Conservation (phyloP, 2,888 invertebrate genomes). For the Panorpa germanica region DNA sequence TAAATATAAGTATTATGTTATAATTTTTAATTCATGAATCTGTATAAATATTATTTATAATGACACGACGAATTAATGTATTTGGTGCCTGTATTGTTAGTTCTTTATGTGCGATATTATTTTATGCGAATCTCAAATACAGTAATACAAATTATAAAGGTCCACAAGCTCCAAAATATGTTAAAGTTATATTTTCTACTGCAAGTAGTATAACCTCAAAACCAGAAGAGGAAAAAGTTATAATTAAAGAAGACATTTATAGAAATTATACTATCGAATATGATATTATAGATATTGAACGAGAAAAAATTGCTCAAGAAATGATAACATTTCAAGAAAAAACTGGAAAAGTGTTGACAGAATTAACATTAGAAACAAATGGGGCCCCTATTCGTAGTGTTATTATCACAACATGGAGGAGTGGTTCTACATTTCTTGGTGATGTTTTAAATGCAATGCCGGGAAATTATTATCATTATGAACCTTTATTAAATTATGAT, state of each 20-base stretch:
- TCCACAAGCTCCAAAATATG: too few relatives aligned
- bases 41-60: conserved; percentile 12
- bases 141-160: too few relatives aligned
- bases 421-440: conserved; percentile 78
- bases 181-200: too few relatives aligned
- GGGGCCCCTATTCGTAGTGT: conserved; percentile 58
- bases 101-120: conserved; percentile 23
- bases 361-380: conserved; percentile 46
- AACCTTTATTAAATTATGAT: conserved; percentile 67
- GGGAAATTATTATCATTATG: conserved; percentile 78
- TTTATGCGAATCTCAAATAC: conserved; percentile 23
- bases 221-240: not conserved
- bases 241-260: too few relatives aligned
- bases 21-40: not conserved
- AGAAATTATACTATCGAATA: conserved; percentile 30
- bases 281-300: conserved; percentile 36
- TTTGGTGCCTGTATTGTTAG: conserved; percentile 25
- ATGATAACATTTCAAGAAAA: conserved; percentile 41
- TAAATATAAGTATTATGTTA: too few relatives aligned
- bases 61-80: conserved; percentile 24
- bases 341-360: conserved; percentile 30
- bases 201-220: too few relatives aligned
- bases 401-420: conserved; percentile 77
- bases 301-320: conserved; percentile 30
- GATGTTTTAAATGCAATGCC: conserved; percentile 70